Percentiles rank a stretch among this genome's conserved stretches.
phyloP scores from a whole-genome alignment of 2,113 vertebrate genomes.

The Daboia siamensis region DNA sequence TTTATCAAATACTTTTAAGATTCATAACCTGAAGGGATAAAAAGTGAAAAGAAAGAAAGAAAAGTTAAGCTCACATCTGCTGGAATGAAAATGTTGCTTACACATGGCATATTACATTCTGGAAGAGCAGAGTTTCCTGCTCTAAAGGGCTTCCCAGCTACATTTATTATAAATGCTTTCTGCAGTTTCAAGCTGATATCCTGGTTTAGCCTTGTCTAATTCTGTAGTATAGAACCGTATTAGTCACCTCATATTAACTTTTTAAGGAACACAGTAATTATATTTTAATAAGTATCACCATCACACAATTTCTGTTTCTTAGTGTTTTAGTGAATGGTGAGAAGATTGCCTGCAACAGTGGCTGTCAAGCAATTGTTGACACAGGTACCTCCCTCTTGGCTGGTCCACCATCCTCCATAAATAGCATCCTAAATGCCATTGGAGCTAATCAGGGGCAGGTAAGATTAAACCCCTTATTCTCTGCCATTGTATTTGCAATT shows the following conservation, averaged over 20 bases:
- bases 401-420: constrained; percentile 58
- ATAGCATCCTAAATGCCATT: constrained; percentile 53
- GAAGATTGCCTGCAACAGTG: constrained; percentile 66
- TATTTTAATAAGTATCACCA: not conserved
- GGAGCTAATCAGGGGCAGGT: constrained; percentile 65
- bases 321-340: constrained; percentile 58
- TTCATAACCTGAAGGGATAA: not conserved
- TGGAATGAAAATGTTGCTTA: not conserved
- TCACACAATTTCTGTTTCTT: not conserved
- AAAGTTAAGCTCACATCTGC: not conserved
- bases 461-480: constrained; percentile 13
- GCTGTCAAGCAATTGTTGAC: constrained; percentile 79
- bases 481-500: not conserved
- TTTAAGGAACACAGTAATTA: not conserved
- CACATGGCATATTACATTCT: not conserved
- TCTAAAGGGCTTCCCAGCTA: not conserved
- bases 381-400: constrained; percentile 74
- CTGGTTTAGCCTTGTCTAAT: not conserved
- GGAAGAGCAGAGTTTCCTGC: not conserved
- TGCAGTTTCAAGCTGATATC: not conserved
- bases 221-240: not conserved
- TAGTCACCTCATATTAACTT: not conserved
- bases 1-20: not conserved
- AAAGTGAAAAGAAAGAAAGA: not conserved
- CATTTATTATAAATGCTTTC: not conserved